These are phyloP conservation scores for Rhegmatorhina hoffmannsi DNA, from an alignment of 2,113 vertebrate species.

Conservation along the genomic window DNA sequence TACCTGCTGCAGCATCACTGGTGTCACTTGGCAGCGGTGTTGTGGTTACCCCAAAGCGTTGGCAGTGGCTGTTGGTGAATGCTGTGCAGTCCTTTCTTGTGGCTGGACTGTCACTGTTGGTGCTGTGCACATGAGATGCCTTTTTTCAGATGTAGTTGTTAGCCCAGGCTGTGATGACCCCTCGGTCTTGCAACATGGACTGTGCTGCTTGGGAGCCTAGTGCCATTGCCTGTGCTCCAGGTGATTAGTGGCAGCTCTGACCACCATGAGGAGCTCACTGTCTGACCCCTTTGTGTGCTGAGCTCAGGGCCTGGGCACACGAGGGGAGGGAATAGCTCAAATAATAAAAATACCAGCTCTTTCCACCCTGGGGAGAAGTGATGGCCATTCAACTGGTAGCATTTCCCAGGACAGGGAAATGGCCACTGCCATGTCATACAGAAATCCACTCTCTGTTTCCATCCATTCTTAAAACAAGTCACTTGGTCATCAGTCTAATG, in stretches of 20 bases:
- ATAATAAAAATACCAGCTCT: neutral
- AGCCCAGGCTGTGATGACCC: neutral
- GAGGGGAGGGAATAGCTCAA: neutral
- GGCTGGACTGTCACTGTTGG: fast-evolving
- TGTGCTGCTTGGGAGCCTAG: neutral
- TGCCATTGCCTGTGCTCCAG: fast-evolving
- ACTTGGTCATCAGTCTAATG: neutral
- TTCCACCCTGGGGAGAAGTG: neutral
- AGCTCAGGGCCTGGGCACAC: neutral
- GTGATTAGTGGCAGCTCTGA: neutral
- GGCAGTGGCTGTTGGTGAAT: fast-evolving
- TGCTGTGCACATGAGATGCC: neutral
- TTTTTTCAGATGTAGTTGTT: neutral
- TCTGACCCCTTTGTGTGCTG: fast-evolving
- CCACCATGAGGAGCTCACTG: neutral
- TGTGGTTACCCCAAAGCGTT: fast-evolving
- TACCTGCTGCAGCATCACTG: neutral
- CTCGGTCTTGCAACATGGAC: fast-evolving
- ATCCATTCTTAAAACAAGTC: neutral
- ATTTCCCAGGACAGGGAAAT: neutral
- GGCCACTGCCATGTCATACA: neutral
- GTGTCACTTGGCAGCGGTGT: neutral
- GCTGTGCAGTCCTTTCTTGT: neutral
- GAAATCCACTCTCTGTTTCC: neutral
- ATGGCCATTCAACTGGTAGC: neutral